A percentile compares a stretch with the other conserved stretches of the same genome.
phyloP scores from a whole-genome alignment of 2,888 invertebrate genomes.

The Crepidodera aurea region DNA sequence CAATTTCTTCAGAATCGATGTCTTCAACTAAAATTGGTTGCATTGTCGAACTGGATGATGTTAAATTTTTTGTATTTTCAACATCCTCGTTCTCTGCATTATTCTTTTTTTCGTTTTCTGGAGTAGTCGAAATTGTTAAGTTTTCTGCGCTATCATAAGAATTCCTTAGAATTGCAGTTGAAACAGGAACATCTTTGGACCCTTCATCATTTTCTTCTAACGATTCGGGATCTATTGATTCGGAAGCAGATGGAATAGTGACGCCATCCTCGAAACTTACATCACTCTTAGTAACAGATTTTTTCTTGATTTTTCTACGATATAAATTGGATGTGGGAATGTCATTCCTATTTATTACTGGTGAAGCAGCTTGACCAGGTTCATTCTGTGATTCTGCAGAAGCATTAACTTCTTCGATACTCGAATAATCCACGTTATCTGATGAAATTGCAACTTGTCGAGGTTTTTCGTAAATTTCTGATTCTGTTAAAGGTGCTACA shows the following conservation, averaged over 20 bases:
- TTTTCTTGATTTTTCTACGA: too few relatives aligned
- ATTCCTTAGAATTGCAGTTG: background rate
- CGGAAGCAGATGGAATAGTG: too few relatives aligned
- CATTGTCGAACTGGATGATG: background rate
- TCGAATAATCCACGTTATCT: background rate
- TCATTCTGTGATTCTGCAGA: too few relatives aligned
- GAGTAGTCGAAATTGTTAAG: background rate
- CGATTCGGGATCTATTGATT: too few relatives aligned
- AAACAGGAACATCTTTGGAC: too few relatives aligned
- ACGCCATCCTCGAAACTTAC: too few relatives aligned
- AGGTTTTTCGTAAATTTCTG: background rate
- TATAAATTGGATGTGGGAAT: too few relatives aligned
- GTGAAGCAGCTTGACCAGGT: too few relatives aligned
- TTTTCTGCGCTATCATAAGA: background rate
- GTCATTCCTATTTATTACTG: too few relatives aligned
- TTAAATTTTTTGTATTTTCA: background rate
- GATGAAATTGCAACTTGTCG: background rate
- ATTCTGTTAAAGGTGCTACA: background rate
- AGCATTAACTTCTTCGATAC: background rate
- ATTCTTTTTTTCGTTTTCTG: background rate
- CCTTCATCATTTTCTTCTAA: too few relatives aligned
- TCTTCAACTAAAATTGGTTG: slow-evolving; percentile 1
- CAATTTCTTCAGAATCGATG: background rate
- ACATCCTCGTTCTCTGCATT: background rate
- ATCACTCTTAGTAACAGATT: too few relatives aligned